These are phyloP conservation scores for Alentia gelatinosa DNA, from an alignment of 2,888 invertebrate species.

Conservation along the genomic window DNA sequence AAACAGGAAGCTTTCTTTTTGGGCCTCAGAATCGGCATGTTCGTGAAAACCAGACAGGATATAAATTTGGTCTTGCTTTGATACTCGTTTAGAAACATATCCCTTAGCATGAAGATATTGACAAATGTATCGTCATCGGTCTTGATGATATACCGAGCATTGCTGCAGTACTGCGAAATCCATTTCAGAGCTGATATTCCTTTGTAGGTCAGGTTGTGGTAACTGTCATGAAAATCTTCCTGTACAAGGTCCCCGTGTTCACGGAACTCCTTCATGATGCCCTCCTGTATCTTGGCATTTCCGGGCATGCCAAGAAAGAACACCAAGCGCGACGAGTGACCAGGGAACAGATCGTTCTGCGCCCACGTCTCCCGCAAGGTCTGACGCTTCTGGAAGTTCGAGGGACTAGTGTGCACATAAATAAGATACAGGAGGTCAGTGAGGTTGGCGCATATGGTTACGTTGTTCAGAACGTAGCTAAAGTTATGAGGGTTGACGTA, in stretches of 20 bases:
- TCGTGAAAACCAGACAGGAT: conserved; percentile 76
- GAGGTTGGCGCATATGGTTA: neutral
- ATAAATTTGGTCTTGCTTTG: conserved; percentile 61
- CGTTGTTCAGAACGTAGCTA: conserved; percentile 17
- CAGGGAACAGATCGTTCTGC: neutral
- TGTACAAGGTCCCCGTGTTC: conserved; percentile 76
- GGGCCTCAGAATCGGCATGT: conserved; percentile 66
- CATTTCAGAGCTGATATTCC: conserved; percentile 80
- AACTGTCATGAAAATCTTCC: conserved; percentile 78
- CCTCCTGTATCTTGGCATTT: conserved; percentile 63
- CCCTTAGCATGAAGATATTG: conserved; percentile 30
- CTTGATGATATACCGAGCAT: conserved; percentile 69
- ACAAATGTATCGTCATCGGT: conserved; percentile 38
- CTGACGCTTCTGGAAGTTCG: neutral
- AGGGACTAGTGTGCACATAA: conserved; percentile 35
- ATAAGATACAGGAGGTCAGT: conserved; percentile 9
- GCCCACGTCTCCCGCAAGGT: conserved; percentile 49
- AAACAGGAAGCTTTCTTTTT: neutral
- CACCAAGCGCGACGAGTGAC: neutral
- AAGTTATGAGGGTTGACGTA: no score
- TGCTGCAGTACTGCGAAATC: conserved; percentile 76
- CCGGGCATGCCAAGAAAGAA: conserved; percentile 50
- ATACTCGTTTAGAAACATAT: neutral
- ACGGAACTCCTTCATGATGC: conserved; percentile 69
- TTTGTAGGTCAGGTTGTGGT: conserved; percentile 81